Conservation (phyloP, 2,888 invertebrate genomes). For the Caenorhabditis zanzibari region DNA sequence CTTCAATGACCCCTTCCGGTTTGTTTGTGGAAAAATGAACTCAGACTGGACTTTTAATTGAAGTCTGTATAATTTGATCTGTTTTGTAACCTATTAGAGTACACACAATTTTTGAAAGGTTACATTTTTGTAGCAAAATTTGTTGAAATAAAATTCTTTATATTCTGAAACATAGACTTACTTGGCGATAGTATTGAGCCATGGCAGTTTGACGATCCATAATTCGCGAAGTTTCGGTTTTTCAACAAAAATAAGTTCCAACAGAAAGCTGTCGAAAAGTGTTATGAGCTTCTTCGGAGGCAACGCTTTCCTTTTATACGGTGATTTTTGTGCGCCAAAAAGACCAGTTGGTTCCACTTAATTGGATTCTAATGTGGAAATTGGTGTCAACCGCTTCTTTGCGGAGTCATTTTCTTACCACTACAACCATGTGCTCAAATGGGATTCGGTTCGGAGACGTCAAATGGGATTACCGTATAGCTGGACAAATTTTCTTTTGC, state of each 20-base stretch:
- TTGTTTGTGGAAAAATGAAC: not conserved
- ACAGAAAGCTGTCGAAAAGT: not conserved
- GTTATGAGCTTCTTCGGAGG: not conserved
- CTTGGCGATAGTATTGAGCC: not conserved
- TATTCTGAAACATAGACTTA: not conserved
- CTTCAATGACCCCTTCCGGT: conserved; percentile 21
- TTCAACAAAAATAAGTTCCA: not conserved
- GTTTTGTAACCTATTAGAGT: not conserved
- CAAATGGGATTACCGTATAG: conserved; percentile 1
- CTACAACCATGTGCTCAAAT: not conserved
- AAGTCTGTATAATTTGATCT: not conserved
- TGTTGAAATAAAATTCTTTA: too few species aligned
- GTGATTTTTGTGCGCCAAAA: not conserved
- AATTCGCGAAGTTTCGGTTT: not conserved
- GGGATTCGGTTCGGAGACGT: not conserved
- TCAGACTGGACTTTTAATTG: not conserved
- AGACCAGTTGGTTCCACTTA: not conserved
- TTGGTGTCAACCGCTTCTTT: not conserved
- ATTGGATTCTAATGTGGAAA: conserved; percentile 2
- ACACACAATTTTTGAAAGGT: too few species aligned
- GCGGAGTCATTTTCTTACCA: not conserved
- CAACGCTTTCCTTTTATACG: not conserved
- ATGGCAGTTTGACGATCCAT: not conserved
- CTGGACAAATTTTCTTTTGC: not conserved
- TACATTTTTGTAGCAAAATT: too few species aligned